Conservation (phyloP, 2,113 vertebrate species). For the Platichthys stellatus region DNA sequence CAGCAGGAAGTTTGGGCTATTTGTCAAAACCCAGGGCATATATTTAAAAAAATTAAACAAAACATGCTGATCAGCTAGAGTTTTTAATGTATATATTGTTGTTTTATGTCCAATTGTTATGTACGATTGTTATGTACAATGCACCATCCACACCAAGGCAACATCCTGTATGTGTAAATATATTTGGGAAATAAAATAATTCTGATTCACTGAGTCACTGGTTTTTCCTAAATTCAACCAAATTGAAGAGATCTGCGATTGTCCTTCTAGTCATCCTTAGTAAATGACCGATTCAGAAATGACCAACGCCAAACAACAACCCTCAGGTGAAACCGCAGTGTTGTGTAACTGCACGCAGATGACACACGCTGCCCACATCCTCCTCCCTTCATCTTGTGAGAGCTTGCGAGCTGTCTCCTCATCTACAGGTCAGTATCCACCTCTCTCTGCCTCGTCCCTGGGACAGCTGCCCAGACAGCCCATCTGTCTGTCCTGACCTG, state of each 20-base stretch:
- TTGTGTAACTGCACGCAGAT: slow-evolving; percentile 9
- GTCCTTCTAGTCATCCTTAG: slow-evolving; percentile 11
- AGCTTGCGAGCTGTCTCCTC: slow-evolving; percentile 41
- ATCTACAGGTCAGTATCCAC: slow-evolving; percentile 56
- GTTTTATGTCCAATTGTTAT: too few species aligned
- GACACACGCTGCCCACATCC: slow-evolving; percentile 34
- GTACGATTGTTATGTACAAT: too few species aligned
- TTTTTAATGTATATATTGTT: too few species aligned
- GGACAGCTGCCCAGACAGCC: slow-evolving; percentile 69
- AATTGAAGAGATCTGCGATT: slow-evolving; percentile 25
- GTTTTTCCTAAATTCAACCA: slow-evolving; percentile 13
- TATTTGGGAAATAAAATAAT: too few species aligned
- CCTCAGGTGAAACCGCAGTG: slow-evolving; percentile 47
- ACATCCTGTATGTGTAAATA: too few species aligned
- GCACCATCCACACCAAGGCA: too few species aligned
- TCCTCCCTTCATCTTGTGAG: slow-evolving; percentile 34
- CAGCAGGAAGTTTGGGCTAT: slow-evolving; percentile 58
- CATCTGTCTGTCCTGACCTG: slow-evolving; percentile 79
- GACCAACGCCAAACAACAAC: slow-evolving; percentile 26
- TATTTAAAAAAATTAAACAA: background rate
- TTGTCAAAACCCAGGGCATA: slow-evolving; percentile 32
- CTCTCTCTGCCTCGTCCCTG: slow-evolving; percentile 50
- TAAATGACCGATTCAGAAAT: slow-evolving; percentile 21
- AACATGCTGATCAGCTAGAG: background rate
- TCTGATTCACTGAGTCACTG: slow-evolving; percentile 16